Base-by-base conservation (phyloP, 2,797 vertebrate genomes). In the Arrhamphus sclerolepis region DNA sequence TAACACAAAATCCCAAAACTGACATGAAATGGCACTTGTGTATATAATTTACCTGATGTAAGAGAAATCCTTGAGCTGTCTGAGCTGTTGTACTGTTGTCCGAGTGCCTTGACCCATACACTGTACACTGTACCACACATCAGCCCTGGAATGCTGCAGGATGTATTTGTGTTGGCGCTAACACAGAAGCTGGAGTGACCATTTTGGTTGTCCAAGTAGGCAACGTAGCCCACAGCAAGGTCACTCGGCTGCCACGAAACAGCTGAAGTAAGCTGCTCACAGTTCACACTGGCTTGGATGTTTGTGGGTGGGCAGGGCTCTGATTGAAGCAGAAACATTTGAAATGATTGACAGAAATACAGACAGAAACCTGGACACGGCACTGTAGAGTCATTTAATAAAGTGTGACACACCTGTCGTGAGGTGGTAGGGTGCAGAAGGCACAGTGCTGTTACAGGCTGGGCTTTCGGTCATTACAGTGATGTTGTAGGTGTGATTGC, bases 261-360 rank as follows among this genome's bases (percentile, higher is more conserved):
- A 0, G 72, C 71, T 0, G 56, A 82, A 0, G 43, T 46, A 1
- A 72, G 75, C 6, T 80, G 78, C 5, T 69, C 62, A 47, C 92
- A 93, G 5, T n/a, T 46, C 54, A 86, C 7, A 2, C 18, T 68
- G 50, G 82, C 89, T 49, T 77, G 69, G 38, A 93, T 22, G 4
- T 87, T 83, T 44, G 63, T 75, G 1, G 93, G 93, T 1, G 90
- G 78, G 72, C 93, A 94, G 5, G 91, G 92, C 22, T 88, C 93
- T 93, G 70, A 41, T 54, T 6, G 2, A 53, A 21, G 4, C 2
- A n/a, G 38, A 7, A 41, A 43, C 16, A 57, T 59, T 60, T 20
- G 20, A 14, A 19, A 38, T 38, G 11, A 38, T 11, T 16, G 18
- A 46, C 2, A 24, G 28, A 61, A 3, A 10, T 13, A 42, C 3